A percentile compares a stretch with the other conserved stretches of the same genome.
These are phyloP conservation scores for Popillia japonica DNA, from an alignment of 1,140 invertebrate genomes.

Conservation along the genomic window DNA sequence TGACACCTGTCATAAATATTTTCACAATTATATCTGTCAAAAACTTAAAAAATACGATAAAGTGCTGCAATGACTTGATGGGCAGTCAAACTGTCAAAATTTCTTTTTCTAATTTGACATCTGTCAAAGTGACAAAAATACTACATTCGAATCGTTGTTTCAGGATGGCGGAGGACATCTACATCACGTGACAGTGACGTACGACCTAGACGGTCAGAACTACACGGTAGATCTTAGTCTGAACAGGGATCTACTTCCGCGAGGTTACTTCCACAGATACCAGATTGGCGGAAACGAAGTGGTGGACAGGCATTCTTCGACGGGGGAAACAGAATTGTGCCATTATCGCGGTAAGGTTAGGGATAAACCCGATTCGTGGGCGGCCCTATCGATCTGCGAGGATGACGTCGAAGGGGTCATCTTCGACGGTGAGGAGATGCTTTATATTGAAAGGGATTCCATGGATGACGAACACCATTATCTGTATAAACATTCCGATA, in stretches of 20 bases:
- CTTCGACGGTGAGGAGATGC: conserved; percentile 78
- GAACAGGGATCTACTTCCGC: conserved; percentile 79
- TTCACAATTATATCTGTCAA: too few relatives aligned
- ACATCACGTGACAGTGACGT: conserved; percentile 72
- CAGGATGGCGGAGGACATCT: conserved; percentile 62
- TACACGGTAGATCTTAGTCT: conserved; percentile 77
- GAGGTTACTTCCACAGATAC: conserved; percentile 76
- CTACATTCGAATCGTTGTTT: too few relatives aligned
- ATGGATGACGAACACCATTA: conserved; percentile 66
- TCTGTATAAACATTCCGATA: conserved; percentile 75
- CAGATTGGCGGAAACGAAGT: conserved; percentile 74
- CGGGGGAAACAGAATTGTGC: conserved; percentile 67
- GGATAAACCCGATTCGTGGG: too few relatives aligned
- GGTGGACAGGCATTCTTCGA: conserved; percentile 65
- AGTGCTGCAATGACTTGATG: too few relatives aligned
- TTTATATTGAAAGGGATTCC: too few relatives aligned
- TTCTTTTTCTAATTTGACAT: too few relatives aligned
- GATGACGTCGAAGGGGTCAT: conserved; percentile 80
- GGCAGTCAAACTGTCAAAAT: too few relatives aligned
- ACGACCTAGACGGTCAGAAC: conserved; percentile 72
- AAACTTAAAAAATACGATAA: too few relatives aligned
- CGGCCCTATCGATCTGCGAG: too few relatives aligned
- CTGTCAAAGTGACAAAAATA: too few relatives aligned
- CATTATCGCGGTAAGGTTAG: conserved; percentile 85
- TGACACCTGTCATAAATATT: too few relatives aligned